A percentile compares a stretch with the other conserved stretches of the same genome.
Conservation (phyloP, 2,113 vertebrate genomes). For the Plectropomus leopardus region DNA sequence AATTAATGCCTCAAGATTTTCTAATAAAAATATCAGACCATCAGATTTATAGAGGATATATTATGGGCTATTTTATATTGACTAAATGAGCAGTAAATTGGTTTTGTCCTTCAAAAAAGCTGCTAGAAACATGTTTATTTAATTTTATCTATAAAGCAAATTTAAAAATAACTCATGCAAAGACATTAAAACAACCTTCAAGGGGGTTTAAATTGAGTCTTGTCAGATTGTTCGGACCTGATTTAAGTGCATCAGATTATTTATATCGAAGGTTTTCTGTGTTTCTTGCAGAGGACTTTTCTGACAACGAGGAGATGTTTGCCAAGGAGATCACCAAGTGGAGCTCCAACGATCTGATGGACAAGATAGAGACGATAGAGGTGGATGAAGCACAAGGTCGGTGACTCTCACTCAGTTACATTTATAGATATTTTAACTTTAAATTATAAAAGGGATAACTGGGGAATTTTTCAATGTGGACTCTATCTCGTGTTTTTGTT, state of each 20-base stretch:
- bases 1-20: neutral
- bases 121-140: neutral
- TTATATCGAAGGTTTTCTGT: neutral
- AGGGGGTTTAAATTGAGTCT: neutral
- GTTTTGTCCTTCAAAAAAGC: neutral
- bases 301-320: conserved; percentile 93
- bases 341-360: conserved; percentile 97
- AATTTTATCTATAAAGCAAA: neutral
- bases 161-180: neutral
- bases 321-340: conserved; percentile 96
- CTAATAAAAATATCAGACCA: neutral
- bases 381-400: conserved; percentile 89
- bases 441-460: too few relatives aligned
- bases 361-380: conserved; percentile 93
- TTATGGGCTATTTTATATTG: neutral
- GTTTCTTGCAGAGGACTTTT: conserved; percentile 89
- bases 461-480: too few relatives aligned
- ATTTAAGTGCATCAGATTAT: too few relatives aligned
- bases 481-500: too few relatives aligned
- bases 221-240: neutral
- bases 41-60: neutral
- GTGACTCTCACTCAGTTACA: neutral
- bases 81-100: neutral
- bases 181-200: neutral
- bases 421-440: too few relatives aligned